Evolutionary conservation across 1,140 invertebrate species (phyloP).

Genomic region (Hetaerina americana): DNA sequence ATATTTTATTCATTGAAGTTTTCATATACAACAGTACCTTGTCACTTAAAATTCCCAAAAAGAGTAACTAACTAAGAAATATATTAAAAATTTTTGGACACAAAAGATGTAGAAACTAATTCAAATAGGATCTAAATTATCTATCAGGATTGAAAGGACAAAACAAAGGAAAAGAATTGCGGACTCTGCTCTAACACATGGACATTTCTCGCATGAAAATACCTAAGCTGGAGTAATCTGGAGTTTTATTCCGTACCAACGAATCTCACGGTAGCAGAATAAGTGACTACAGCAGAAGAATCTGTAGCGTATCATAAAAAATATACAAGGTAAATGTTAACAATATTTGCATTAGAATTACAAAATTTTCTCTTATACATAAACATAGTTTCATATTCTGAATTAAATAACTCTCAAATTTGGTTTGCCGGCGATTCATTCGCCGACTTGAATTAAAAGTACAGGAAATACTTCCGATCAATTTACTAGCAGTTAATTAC

Average conservation of each 20-base stretch:
- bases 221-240: too few relatives aligned
- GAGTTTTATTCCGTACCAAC: too few relatives aligned
- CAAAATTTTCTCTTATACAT: too few relatives aligned
- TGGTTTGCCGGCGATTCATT: not conserved
- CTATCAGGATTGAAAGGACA: not conserved
- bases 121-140: not conserved
- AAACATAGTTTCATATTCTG: too few relatives aligned
- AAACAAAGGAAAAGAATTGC: not conserved
- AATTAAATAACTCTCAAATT: not conserved
- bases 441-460: not conserved
- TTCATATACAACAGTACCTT: not conserved
- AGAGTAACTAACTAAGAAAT: not conserved
- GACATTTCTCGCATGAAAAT: too few relatives aligned
- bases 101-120: not conserved
- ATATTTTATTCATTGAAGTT: not conserved
- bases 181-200: too few relatives aligned
- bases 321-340: not conserved
- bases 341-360: too few relatives aligned
- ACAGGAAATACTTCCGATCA: not conserved
- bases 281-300: too few relatives aligned
- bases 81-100: not conserved
- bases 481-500: not conserved
- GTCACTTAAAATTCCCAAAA: not conserved
- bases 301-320: too few relatives aligned
- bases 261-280: too few relatives aligned